These are phyloP conservation scores for Lepeophtheirus salmonis DNA, from an alignment of 1,140 invertebrate genomes.

Conservation along the genomic window DNA sequence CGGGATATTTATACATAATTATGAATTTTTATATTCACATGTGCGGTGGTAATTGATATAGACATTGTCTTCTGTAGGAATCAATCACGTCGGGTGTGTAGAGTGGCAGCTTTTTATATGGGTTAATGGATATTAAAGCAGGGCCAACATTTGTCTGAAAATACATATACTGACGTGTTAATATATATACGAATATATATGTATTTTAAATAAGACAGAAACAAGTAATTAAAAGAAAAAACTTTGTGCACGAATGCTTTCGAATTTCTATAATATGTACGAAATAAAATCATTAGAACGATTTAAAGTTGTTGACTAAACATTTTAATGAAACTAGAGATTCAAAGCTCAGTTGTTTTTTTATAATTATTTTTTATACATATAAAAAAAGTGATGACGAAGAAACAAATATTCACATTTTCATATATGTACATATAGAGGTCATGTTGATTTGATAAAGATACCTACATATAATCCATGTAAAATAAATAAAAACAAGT, in stretches of 20 bases:
- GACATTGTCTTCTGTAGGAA: slow-evolving; percentile 51
- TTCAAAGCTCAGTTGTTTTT: neutral
- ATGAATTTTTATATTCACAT: slow-evolving; percentile 51
- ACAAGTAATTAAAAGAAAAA: neutral
- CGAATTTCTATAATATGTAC: neutral
- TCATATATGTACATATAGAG: no score
- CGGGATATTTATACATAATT: no score
- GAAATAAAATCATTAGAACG: neutral
- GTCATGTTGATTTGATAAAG: no score
- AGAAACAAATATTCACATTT: no score
- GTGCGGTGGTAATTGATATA: slow-evolving; percentile 70
- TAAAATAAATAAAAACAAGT: no score
- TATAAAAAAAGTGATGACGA: no score
- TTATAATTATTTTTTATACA: no score
- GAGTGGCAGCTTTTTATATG: slow-evolving; percentile 51
- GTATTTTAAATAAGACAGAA: no score
- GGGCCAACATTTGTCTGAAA: slow-evolving; percentile 54
- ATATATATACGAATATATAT: no score
- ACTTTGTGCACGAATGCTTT: neutral
- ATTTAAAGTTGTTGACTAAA: neutral
- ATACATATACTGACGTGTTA: no score
- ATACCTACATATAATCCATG: no score
- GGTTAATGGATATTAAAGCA: slow-evolving; percentile 54
- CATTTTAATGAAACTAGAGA: neutral
- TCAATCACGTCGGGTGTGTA: slow-evolving; percentile 55